Base-by-base conservation (phyloP, 2,888 invertebrate genomes). In the Ichneumoninae sp. region DNA sequence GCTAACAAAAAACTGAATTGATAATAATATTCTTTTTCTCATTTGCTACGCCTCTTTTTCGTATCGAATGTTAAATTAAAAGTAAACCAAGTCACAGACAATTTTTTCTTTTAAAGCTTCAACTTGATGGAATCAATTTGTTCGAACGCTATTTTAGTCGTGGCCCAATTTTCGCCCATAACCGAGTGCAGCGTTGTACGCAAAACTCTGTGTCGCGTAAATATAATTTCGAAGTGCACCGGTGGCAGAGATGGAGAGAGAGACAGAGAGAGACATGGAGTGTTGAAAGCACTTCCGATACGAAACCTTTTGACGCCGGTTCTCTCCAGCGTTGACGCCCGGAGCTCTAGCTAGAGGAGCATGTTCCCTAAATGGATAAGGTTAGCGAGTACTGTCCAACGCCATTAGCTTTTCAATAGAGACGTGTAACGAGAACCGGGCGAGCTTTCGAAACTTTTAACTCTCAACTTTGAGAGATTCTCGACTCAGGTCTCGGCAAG, bases 261-360 rank as follows among this genome's bases (percentile, higher is more conserved):
- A 22, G 72, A 22, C 10, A n/a, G 13, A n/a, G 26, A 40, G 62
- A 10, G 54, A 2, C 40, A 4, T n/a, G 47, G 30, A 52, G 47
- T 33, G 80, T 69, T 77, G 72, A 84, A 84, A 78, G 80, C 84
- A 81, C 80, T 84, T 78, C 30, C 77, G 72, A 84, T 84, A 84
- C 60, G 54, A 81, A 84, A 54, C 77, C 80, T 74, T 84, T 84
- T 78, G 84, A 80, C 80, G 69, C 52, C 50, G 66, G 52, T 22
- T 19, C 66, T 52, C 62, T 54, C 33, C 44, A 74, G 16, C 50
- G 62, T 72, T 36, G 80, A 65, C 60, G 65, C 72, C 30, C 40
- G 47, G 44, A 62, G 72, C 47, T 57, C 44, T 44, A 5, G 16
- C 40, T 60, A 30, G 52, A 65, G 62, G 69, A 57, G 77, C 33